phyloP scores from a whole-genome alignment of 2,888 invertebrate genomes.

The Trachelus stipa region DNA sequence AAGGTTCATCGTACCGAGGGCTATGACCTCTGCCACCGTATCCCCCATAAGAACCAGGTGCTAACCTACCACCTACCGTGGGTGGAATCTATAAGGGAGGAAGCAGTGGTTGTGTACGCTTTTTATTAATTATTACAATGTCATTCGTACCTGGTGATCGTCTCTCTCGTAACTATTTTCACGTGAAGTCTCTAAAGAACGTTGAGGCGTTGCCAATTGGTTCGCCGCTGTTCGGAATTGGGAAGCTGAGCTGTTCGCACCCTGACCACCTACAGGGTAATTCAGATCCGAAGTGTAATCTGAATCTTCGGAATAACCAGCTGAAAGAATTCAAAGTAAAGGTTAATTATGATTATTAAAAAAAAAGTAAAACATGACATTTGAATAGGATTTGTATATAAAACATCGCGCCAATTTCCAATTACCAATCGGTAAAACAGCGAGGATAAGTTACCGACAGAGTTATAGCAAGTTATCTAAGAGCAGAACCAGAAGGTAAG shows the following conservation, averaged over 20 bases:
- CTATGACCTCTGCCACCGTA: conserved; percentile 66
- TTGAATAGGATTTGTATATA: neutral
- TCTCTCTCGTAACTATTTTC: conserved; percentile 88
- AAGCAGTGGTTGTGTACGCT: neutral
- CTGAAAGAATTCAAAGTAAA: conserved; percentile 69
- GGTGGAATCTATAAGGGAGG: conserved; percentile 48
- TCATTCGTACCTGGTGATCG: conserved; percentile 70
- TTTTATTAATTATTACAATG: neutral
- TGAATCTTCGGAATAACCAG: conserved; percentile 95
- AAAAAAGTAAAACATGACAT: neutral
- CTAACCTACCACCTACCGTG: conserved; percentile 47
- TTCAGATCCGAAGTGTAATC: conserved; percentile 97
- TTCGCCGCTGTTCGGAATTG: conserved; percentile 85
- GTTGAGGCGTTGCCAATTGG: conserved; percentile 82
- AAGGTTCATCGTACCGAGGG: conserved; percentile 60
- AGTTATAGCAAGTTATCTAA: neutral
- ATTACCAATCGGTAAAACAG: neutral
- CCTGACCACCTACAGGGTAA: conserved; percentile 87
- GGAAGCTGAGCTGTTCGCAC: conserved; percentile 91
- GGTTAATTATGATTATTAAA: neutral
- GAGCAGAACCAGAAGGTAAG: neutral
- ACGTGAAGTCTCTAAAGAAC: conserved; percentile 82
- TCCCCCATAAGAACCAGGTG: conserved; percentile 56
- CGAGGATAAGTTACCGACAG: neutral
- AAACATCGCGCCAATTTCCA: neutral